These are phyloP conservation scores for Campoletis raptor DNA, from an alignment of 2,888 invertebrate genomes.

Conservation along the genomic window DNA sequence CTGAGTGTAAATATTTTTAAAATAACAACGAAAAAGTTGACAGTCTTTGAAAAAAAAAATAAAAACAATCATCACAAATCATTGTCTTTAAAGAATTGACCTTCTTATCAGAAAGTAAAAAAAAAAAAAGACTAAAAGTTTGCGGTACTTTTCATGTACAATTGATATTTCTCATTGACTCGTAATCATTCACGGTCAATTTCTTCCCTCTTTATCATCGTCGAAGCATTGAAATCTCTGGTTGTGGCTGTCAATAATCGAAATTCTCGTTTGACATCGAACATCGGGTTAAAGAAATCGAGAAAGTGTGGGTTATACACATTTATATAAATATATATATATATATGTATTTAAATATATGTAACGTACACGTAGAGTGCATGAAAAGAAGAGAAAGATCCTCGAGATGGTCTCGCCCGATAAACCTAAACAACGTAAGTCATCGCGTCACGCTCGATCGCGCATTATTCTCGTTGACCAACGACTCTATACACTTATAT, in stretches of 20 bases:
- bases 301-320: neutral
- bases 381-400: conserved; percentile 36
- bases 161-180: neutral
- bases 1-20: neutral
- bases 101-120: neutral
- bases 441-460: conserved; percentile 68
- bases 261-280: conserved; percentile 33
- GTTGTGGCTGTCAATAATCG: conserved; percentile 19
- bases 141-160: conserved; percentile 2
- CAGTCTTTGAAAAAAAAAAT: no score
- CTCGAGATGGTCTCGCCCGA: conserved; percentile 61
- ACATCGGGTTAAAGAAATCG: conserved; percentile 18
- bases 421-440: conserved; percentile 68
- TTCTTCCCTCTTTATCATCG: neutral
- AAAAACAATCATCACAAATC: no score
- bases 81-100: neutral
- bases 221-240: neutral
- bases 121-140: neutral
- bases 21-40: no score
- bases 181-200: neutral
- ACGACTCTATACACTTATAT: conserved; percentile 15
- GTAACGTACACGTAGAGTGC: neutral
- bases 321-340: neutral
- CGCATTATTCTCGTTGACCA: conserved; percentile 57
- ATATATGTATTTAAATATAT: neutral